phyloP scores from a whole-genome alignment of 2,888 invertebrate genomes.

The Melitaea athalia region DNA sequence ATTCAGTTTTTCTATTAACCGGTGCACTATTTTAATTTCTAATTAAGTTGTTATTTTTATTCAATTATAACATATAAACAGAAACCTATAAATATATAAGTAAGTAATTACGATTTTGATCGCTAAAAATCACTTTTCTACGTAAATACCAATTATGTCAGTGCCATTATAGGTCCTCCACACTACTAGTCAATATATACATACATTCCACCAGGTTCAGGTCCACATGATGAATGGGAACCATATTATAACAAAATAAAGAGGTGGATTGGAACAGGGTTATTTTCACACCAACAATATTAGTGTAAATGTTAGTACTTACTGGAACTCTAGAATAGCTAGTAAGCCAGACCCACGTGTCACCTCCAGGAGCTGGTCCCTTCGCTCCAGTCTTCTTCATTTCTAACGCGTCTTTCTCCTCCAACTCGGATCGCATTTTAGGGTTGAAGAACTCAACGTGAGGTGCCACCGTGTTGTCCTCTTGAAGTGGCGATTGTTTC shows the following conservation, averaged over 20 bases:
- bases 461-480: conserved; percentile 80
- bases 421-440: conserved; percentile 84
- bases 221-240: no score
- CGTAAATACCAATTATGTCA: no score
- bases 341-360: conserved; percentile 93
- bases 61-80: no score
- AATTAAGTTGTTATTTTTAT: no score
- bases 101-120: no score
- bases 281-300: neutral
- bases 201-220: no score
- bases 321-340: conserved; percentile 94
- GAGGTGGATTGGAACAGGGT: neutral
- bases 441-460: conserved; percentile 90
- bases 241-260: neutral
- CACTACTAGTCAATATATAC: no score
- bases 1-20: no score
- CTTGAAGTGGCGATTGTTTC: conserved; percentile 72
- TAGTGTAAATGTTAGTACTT: conserved; percentile 42
- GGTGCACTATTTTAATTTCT: no score
- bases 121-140: no score
- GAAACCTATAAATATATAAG: no score
- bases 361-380: conserved; percentile 87
- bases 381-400: conserved; percentile 83
- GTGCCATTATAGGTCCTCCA: no score
- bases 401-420: conserved; percentile 85